Evolutionary conservation across 2,888 invertebrate species (phyloP).

Genomic region (Agrochola lota): DNA sequence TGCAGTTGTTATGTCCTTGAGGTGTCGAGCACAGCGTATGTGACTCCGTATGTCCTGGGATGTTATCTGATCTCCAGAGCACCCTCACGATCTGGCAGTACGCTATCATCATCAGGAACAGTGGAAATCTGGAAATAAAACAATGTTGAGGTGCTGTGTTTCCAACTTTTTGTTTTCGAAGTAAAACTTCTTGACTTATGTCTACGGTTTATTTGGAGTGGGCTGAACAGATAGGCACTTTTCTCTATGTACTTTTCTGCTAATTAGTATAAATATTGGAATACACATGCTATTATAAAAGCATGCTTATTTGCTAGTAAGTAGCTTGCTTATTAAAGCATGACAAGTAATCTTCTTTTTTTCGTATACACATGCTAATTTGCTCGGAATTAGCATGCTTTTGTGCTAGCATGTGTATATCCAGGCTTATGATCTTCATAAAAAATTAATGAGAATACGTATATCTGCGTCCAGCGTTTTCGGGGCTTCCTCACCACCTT

Average conservation of each 20-base stretch:
- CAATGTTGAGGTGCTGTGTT: neutral
- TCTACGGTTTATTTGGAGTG: neutral
- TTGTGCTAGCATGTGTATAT: neutral
- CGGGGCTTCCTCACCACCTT: neutral
- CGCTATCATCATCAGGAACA: slow-evolving; percentile 95
- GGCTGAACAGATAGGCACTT: no score
- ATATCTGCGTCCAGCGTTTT: no score
- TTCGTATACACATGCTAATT: neutral
- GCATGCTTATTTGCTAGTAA: neutral
- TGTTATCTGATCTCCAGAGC: slow-evolving; percentile 95
- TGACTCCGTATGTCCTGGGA: slow-evolving; percentile 93
- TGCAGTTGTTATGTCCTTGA: slow-evolving; percentile 84
- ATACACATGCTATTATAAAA: neutral
- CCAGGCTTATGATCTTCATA: neutral
- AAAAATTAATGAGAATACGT: no score
- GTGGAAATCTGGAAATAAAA: slow-evolving; percentile 90
- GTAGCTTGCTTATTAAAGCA: no score
- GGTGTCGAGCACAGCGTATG: slow-evolving; percentile 83
- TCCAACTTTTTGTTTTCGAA: neutral
- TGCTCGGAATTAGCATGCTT: no score
- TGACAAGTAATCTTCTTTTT: neutral
- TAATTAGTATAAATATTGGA: neutral
- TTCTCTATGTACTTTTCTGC: neutral
- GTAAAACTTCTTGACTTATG: no score
- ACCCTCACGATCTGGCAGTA: slow-evolving; percentile 96